Conservation (phyloP, 2,797 vertebrate genomes). For the Alauda arvensis region DNA sequence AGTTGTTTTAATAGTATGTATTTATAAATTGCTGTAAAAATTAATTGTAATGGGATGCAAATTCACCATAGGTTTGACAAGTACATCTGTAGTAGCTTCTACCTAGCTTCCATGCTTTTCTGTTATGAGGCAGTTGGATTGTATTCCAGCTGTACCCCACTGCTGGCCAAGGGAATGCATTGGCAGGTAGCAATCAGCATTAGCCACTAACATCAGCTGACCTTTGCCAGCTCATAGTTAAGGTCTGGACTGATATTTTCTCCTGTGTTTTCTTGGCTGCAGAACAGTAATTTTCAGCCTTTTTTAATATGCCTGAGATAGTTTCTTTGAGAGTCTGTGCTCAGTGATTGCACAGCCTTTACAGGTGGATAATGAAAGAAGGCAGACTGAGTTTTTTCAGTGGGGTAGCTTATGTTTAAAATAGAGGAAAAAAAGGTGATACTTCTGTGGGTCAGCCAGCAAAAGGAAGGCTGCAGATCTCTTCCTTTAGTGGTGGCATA, state of each 20-base stretch:
- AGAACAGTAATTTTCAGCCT: not conserved
- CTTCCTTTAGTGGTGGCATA: not conserved
- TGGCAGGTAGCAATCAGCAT: not conserved
- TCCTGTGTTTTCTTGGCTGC: not conserved
- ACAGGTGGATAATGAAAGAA: not conserved
- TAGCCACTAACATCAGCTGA: not conserved
- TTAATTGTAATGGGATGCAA: not conserved
- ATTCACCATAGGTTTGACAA: not conserved
- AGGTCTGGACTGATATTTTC: not conserved
- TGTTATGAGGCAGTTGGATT: not conserved
- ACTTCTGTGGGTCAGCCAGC: not conserved
- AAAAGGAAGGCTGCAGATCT: not conserved
- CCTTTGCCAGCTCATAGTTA: not conserved
- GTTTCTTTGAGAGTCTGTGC: not conserved
- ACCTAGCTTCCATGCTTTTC: not conserved
- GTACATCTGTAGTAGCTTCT: not conserved
- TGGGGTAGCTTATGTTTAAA: not conserved
- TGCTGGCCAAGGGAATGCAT: not conserved
- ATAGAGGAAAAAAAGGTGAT: not conserved
- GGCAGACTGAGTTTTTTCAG: not conserved
- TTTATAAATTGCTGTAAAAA: not conserved
- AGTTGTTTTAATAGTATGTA: not conserved
- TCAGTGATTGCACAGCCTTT: not conserved
- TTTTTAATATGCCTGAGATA: not conserved
- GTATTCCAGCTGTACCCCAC: not conserved